Evolutionary conservation across 2,888 invertebrate genomes (phyloP).

Genomic region (Folsomia candida): DNA sequence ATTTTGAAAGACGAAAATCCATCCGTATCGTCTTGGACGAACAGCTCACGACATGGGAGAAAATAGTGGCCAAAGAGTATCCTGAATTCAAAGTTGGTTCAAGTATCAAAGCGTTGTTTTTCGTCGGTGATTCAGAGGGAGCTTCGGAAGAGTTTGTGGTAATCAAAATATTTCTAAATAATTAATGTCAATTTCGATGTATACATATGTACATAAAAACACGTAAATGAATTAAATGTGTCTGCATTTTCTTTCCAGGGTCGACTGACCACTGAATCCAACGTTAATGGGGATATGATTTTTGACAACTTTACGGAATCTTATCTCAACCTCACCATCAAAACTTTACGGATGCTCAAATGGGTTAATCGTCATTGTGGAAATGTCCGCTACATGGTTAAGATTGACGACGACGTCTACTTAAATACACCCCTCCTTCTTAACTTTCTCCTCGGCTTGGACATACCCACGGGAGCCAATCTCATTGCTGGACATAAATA

Average conservation of each 20-base stretch:
- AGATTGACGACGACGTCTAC: conserved; percentile 53
- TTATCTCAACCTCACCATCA: conserved; percentile 48
- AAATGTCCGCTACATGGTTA: conserved; percentile 49
- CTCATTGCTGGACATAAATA: conserved; percentile 52
- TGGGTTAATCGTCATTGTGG: conserved; percentile 41
- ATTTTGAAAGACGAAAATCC: conserved; percentile 32
- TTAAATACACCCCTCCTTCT: conserved; percentile 49
- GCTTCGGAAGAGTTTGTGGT: background rate
- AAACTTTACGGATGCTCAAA: conserved; percentile 48
- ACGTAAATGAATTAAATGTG: too few species aligned
- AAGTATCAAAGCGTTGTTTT: conserved; percentile 34
- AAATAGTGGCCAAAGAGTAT: background rate
- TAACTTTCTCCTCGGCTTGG: conserved; percentile 29
- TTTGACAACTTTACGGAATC: conserved; percentile 43
- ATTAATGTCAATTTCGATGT: too few species aligned
- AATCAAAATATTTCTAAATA: too few species aligned
- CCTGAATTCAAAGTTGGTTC: background rate
- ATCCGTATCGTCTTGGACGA: conserved; percentile 29
- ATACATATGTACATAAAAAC: too few species aligned
- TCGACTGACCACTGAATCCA: too few species aligned
- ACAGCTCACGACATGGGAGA: conserved; percentile 16
- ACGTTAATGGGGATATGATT: conserved; percentile 40
- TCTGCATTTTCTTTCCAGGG: too few species aligned
- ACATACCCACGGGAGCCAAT: conserved; percentile 17
- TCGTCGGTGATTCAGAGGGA: conserved; percentile 15